Evolutionary conservation across 2,888 invertebrate genomes (phyloP), one percentile per base, ranked within the genome.

Genomic region (Aphidoletes aphidimyza): DNA sequence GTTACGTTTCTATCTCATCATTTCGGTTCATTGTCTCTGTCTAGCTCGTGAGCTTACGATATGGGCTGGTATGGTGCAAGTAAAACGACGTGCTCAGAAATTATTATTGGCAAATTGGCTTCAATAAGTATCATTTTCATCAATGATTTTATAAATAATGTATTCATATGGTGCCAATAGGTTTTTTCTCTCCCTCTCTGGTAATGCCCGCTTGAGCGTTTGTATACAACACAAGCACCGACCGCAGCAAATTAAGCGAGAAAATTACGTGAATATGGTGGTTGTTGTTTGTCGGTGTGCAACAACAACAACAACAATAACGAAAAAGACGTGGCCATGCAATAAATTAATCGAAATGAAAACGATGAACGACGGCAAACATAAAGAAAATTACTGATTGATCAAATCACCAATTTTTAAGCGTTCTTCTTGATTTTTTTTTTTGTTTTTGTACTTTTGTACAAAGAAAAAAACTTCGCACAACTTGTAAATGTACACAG

Each of bases 21-120:
- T 26, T 54, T 26, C 47, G 17, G 9, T 17, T 47, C 17, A 9
- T 47, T 14, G 2, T 47, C 47, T 19, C 54, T 54, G 3, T n/a
- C 54, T 17, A 17, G 17, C 8, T 47, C 11, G 11, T 17, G 9
- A 11, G n/a, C 54, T 54, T 54, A 47, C 47, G 47, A 47, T 54
- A 22, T 26, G 11, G 30, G 69, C 30, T 26, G 34, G 17, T 14
- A 26, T 6, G 3, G 22, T 11, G 26, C 54, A 54, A 11, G 17
- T 9, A 54, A 69, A 69, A 30, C 26, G 14, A 69, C 34, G 34
- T 30, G 30, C 14, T 54, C 14, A 69, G 69, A 69, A 30, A 69
- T 69, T 69, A 69, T 69, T 69, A 69, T 69, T 69, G 69, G 69
- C 69, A 69, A 69, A 69, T 69, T 69, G 69, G 69, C 69, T 69